Evolutionary conservation across 2,797 vertebrate species (phyloP), one percentile per base, ranked within the genome.

Genomic region (Benthosema pterotum): DNA sequence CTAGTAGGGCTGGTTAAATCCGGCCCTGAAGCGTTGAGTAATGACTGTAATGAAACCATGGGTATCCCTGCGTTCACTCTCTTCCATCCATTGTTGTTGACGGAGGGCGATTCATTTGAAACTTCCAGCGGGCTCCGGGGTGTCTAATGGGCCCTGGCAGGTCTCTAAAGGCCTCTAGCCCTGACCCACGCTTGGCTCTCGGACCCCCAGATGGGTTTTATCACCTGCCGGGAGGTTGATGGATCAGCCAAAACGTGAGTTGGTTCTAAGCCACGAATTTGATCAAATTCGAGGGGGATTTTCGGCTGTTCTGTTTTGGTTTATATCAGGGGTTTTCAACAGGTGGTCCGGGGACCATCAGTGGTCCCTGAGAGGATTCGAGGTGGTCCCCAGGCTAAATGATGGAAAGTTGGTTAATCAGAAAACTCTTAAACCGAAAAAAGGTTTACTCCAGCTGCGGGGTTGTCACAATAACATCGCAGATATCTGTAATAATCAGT

Each of bases 21-120:
- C n/a, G n/a, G n/a, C n/a, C n/a, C n/a, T n/a, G n/a, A n/a, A n/a
- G n/a, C n/a, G n/a, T n/a, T n/a, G n/a, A n/a, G n/a, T n/a, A n/a
- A n/a, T n/a, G n/a, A n/a, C n/a, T n/a, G 51, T 32, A 62, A 69
- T 65, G 42, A 72, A 73, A 54, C 54, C 55, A 63, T 71, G 48
- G 51, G 32, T 28, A 52, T 15, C 50, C 57, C 55, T 28, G 48
- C 51, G 59, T 57, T 72, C 60, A 60, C 59, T 54, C 47, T 2
- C 11, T 38, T n/a, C 32, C 11, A 28, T 8, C 11, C 15, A 42
- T 61, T 65, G 56, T 77, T 9, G 43, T 51, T 5, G 8, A n/a
- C n/a, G 45, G 43, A 6, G 47, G 12, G 46, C 14, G 50, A 58
- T 54, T 74, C 25, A 65, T 71, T 62, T 43, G 67, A 64, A 52